These are phyloP conservation scores for Plestiodon gilberti DNA, from an alignment of 2,113 vertebrate genomes.

Conservation along the genomic window DNA sequence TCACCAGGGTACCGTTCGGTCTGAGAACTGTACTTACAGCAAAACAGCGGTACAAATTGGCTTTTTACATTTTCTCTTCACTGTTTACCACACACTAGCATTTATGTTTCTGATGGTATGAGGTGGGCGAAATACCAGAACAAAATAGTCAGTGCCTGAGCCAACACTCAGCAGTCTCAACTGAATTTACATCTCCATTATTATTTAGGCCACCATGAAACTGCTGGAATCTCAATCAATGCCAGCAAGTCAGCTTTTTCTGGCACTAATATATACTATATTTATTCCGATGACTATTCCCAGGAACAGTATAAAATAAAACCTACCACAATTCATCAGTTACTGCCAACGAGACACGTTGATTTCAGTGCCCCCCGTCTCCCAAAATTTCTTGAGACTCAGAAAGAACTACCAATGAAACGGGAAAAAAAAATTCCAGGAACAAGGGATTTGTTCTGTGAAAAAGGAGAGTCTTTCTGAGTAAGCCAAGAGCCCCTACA, in stretches of 20 bases:
- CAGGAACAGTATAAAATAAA: conserved; percentile 44
- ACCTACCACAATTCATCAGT: conserved; percentile 31
- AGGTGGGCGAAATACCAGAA: background rate
- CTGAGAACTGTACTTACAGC: background rate
- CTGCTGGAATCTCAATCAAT: conserved; percentile 44
- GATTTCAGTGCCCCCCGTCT: background rate
- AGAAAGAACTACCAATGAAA: conserved; percentile 27
- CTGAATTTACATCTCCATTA: conserved; percentile 30
- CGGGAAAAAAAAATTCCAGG: conserved; percentile 8
- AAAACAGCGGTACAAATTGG: background rate
- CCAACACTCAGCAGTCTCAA: conserved; percentile 18
- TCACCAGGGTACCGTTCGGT: background rate
- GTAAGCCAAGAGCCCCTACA: conserved; percentile 45
- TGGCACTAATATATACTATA: conserved; percentile 33
- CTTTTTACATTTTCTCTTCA: background rate
- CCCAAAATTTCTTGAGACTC: conserved; percentile 37
- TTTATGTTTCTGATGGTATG: conserved; percentile 9
- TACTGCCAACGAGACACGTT: conserved; percentile 38
- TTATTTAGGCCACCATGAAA: background rate
- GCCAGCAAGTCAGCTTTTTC: conserved; percentile 42
- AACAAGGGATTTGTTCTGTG: conserved; percentile 50
- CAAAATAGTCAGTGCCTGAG: background rate
- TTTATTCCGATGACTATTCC: conserved; percentile 41
- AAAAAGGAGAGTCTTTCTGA: conserved; percentile 29
- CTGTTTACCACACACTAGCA: conserved; percentile 2